These are phyloP conservation scores for Hyposoter dolosus DNA, from an alignment of 2,888 invertebrate species.

Conservation along the genomic window DNA sequence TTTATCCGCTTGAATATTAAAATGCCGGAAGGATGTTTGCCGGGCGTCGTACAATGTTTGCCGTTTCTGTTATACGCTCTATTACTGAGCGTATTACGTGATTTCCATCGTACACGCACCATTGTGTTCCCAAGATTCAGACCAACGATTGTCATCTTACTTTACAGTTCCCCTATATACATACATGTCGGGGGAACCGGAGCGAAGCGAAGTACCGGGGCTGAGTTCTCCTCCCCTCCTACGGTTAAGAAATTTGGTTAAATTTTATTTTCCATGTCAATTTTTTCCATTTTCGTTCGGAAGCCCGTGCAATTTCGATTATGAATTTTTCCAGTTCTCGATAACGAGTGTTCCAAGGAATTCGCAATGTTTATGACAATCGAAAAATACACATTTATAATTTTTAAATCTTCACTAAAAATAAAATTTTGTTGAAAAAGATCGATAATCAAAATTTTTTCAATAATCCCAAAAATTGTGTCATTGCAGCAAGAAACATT, in stretches of 20 bases:
- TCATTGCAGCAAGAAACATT: no score
- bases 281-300: background rate
- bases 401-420: no score
- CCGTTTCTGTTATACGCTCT: constrained; percentile 35
- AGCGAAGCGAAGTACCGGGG: background rate
- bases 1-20: constrained; percentile 69
- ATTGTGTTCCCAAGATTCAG: constrained; percentile 66
- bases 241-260: background rate
- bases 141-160: constrained; percentile 59
- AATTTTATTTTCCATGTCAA: background rate
- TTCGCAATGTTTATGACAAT: no score
- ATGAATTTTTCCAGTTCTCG: background rate
- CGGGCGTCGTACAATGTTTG: constrained; percentile 26
- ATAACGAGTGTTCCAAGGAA: no score
- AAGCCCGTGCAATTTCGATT: background rate
- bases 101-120: constrained; percentile 58
- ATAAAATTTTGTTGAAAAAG: no score
- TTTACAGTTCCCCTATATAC: background rate
- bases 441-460: no score
- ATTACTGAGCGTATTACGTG: constrained; percentile 59
- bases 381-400: no score
- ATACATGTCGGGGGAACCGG: background rate
- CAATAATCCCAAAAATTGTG: no score
- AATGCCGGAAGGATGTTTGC: constrained; percentile 71
- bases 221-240: background rate